These are phyloP conservation scores for Lysiphlebus fabarum DNA, from an alignment of 1,140 invertebrate genomes.

Conservation along the genomic window DNA sequence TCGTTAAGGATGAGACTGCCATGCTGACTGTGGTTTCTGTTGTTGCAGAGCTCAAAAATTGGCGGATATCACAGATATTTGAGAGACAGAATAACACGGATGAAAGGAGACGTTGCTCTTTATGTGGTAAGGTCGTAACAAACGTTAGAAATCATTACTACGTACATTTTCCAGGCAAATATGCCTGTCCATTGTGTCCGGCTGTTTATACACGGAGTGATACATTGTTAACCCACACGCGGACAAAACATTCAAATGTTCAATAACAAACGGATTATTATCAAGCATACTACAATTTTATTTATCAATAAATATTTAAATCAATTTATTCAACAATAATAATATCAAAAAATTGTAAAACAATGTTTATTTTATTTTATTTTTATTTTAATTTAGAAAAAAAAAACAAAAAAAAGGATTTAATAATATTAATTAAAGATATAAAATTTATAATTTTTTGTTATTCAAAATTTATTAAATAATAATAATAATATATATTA, in stretches of 20 bases:
- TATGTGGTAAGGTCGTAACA: conserved; percentile 67
- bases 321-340: no score
- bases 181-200: conserved; percentile 62
- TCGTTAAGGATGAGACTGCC: conserved; percentile 30
- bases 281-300: conserved; percentile 30
- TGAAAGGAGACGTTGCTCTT: conserved; percentile 63
- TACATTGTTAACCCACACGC: conserved; percentile 62
- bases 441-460: no score
- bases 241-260: conserved; percentile 61
- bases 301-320: no score
- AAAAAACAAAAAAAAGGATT: no score
- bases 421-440: no score
- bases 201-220: conserved; percentile 66
- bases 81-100: conserved; percentile 62
- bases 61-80: conserved; percentile 67
- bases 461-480: neutral
- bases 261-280: conserved; percentile 35
- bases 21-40: conserved; percentile 56
- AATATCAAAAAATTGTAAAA: no score
- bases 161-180: conserved; percentile 65
- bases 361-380: no score
- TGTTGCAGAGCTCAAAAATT: conserved; percentile 66
- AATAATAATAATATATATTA: neutral
- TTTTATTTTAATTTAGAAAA: no score
- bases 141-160: conserved; percentile 68